phyloP scores from a whole-genome alignment of 2,888 invertebrate genomes.

The Protula sp. region DNA sequence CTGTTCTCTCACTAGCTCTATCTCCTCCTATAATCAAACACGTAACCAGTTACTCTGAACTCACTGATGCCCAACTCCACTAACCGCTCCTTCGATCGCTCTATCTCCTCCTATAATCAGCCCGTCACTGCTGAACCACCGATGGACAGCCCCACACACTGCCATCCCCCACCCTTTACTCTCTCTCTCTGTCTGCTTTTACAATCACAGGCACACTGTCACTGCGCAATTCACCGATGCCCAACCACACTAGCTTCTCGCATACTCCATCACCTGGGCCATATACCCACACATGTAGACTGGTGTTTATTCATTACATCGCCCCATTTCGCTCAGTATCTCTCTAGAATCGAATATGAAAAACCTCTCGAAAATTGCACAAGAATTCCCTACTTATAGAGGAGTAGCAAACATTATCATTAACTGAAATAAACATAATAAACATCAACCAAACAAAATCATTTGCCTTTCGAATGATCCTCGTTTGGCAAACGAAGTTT shows the following conservation, averaged over 20 bases:
- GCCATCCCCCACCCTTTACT: no score
- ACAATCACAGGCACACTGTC: no score
- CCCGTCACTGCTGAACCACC: slow-evolving; percentile 16
- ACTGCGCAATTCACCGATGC: slow-evolving; percentile 22
- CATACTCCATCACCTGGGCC: slow-evolving; percentile 11
- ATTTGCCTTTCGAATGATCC: no score
- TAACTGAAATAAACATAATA: not conserved
- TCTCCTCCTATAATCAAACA: no score
- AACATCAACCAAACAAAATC: not conserved
- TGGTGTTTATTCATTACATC: slow-evolving; percentile 19
- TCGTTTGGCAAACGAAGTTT: no score
- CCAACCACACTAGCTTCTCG: slow-evolving; percentile 23
- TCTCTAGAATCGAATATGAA: no score
- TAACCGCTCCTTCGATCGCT: slow-evolving; percentile 19
- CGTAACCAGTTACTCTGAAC: slow-evolving; percentile 10
- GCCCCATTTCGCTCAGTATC: slow-evolving; percentile 21
- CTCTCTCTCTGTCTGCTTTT: no score
- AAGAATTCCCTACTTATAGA: no score
- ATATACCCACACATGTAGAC: slow-evolving; percentile 3
- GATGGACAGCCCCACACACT: no score
- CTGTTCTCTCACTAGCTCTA: slow-evolving; percentile 19
- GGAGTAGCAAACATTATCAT: no score
- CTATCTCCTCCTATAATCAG: slow-evolving; percentile 13
- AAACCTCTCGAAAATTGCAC: no score
- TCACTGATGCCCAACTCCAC: slow-evolving; percentile 22